phyloP scores from a whole-genome alignment of 2,888 invertebrate species.

The Rhorus exstirpatorius region DNA sequence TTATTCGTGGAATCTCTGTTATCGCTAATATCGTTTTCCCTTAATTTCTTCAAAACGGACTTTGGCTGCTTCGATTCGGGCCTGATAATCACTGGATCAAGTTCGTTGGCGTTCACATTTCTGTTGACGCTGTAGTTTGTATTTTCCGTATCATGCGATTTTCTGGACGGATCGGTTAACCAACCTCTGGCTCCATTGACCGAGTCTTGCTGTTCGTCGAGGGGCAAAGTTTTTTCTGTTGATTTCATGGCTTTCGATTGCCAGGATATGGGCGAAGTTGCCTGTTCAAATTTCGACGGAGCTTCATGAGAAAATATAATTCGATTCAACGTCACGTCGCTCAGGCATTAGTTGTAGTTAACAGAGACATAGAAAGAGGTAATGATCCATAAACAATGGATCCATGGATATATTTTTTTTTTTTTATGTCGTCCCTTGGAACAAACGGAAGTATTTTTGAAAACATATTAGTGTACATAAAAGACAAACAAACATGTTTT shows the following conservation, averaged over 20 bases:
- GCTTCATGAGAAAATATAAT: slow-evolving; percentile 6
- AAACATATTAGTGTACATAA: slow-evolving; percentile 1
- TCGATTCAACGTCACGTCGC: background rate
- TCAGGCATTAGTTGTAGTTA: slow-evolving; percentile 1
- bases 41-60: background rate
- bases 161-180: background rate
- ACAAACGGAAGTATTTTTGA: background rate
- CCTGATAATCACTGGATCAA: background rate
- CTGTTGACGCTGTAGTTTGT: background rate
- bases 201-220: background rate
- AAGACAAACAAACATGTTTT: background rate
- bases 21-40: background rate
- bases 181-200: background rate
- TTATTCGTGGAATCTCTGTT: background rate
- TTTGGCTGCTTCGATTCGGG: background rate
- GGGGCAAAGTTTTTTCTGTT: background rate
- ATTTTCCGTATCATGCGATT: background rate
- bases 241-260: background rate
- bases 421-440: background rate
- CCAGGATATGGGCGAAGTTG: background rate
- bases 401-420: background rate
- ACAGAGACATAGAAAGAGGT: background rate
- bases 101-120: slow-evolving; percentile 7
- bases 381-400: background rate
- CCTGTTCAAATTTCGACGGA: slow-evolving; percentile 36